Percentiles rank a stretch among this genome's conserved stretches.
Evolutionary conservation across 2,888 invertebrate species (phyloP).

Genomic region (Adineta ricciae): DNA sequence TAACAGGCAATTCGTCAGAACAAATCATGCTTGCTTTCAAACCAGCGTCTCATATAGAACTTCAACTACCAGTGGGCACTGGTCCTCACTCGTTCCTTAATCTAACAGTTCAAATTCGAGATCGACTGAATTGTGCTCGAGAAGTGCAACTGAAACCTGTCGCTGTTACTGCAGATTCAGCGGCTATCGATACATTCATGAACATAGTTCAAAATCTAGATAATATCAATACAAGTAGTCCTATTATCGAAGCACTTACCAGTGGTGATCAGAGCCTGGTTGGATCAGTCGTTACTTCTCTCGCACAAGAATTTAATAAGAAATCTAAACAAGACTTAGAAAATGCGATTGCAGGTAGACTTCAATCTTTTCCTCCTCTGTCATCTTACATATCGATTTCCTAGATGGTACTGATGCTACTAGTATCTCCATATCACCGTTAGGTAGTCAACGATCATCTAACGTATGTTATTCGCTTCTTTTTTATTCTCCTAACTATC

Average conservation of each 20-base stretch:
- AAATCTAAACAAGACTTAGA: not conserved
- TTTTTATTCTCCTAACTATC: not conserved
- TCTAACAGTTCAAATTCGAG: not conserved
- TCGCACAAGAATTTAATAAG: not conserved
- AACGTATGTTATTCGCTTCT: not conserved
- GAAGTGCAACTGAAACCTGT: not conserved
- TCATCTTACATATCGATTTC: not conserved
- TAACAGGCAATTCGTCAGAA: not conserved
- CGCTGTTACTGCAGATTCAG: not conserved
- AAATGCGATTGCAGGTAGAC: not conserved
- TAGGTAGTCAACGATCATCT: not conserved
- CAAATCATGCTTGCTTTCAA: not conserved
- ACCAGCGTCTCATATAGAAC: not conserved
- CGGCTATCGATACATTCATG: not conserved
- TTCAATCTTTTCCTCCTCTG: not conserved
- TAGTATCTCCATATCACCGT: not conserved
- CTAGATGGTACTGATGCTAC: not conserved
- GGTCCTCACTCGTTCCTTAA: not conserved
- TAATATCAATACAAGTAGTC: not conserved
- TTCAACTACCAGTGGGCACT: not conserved
- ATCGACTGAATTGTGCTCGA: not conserved
- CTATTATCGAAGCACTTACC: not conserved
- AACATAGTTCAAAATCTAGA: not conserved
- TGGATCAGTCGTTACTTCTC: not conserved
- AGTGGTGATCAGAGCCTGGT: not conserved